These are phyloP conservation scores for Xestia c-nigrum DNA, from an alignment of 2,888 invertebrate genomes.

Conservation along the genomic window DNA sequence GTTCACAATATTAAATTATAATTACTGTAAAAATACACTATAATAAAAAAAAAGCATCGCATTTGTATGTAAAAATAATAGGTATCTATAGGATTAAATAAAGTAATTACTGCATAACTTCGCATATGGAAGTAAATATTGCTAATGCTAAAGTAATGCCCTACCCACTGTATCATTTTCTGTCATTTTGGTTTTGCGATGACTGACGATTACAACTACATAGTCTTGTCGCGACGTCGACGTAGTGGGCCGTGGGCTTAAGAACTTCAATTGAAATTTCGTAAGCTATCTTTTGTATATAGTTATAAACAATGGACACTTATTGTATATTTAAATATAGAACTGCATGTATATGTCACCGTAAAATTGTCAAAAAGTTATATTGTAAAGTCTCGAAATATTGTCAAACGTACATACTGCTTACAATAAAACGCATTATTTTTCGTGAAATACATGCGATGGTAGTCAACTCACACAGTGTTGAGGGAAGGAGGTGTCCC, in stretches of 20 bases:
- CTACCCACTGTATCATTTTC: neutral
- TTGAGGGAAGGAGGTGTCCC: no score
- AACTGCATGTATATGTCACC: conserved; percentile 23
- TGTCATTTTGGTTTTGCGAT: neutral
- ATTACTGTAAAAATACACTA: neutral
- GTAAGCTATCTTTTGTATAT: conserved; percentile 40
- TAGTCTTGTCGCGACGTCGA: neutral
- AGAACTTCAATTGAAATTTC: conserved; percentile 21
- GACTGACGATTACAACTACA: no score
- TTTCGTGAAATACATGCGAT: no score
- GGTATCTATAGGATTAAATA: neutral
- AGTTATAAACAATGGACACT: conserved; percentile 43
- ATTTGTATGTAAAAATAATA: neutral
- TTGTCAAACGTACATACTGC: no score
- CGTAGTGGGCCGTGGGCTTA: neutral
- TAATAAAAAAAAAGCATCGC: neutral
- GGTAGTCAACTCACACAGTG: no score
- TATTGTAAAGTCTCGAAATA: no score
- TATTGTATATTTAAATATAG: conserved; percentile 19
- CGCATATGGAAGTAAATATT: neutral
- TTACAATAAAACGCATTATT: no score
- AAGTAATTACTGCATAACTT: neutral
- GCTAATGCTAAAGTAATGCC: neutral
- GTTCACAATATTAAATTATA: no score
- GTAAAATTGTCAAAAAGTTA: no score